phyloP scores from a whole-genome alignment of 1,140 invertebrate species.

The Holotrichia oblita region DNA sequence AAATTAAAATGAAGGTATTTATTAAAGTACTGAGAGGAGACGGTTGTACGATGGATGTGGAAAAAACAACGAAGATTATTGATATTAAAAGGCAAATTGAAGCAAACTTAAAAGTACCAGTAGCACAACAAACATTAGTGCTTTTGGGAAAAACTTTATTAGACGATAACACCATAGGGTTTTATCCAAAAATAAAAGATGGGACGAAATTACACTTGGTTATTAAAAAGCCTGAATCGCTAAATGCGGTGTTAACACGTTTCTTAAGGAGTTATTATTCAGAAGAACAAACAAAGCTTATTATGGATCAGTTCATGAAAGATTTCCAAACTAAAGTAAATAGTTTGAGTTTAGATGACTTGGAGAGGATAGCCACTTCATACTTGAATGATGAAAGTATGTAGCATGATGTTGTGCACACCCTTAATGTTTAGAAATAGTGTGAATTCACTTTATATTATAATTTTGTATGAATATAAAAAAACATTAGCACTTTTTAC shows the following conservation, averaged over 20 bases:
- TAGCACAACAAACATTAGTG: slow-evolving; percentile 63
- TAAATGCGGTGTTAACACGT: slow-evolving; percentile 59
- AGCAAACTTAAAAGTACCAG: slow-evolving; percentile 61
- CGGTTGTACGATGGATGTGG: slow-evolving; percentile 62
- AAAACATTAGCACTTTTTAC: too few relatives aligned
- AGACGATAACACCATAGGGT: slow-evolving; percentile 63
- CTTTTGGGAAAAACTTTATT: slow-evolving; percentile 62
- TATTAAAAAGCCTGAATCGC: slow-evolving; percentile 63
- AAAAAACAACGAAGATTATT: slow-evolving; percentile 60
- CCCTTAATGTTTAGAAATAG: too few relatives aligned
- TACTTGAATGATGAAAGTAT: slow-evolving; percentile 51
- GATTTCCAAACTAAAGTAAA: slow-evolving; percentile 63
- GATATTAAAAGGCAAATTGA: slow-evolving; percentile 65
- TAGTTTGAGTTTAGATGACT: slow-evolving; percentile 64
- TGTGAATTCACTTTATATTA: background rate
- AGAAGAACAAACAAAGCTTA: slow-evolving; percentile 61
- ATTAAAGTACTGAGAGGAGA: slow-evolving; percentile 65
- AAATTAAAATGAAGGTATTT: slow-evolving; percentile 62
- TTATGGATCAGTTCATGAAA: slow-evolving; percentile 63
- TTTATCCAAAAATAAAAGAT: slow-evolving; percentile 65
- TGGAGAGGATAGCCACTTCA: slow-evolving; percentile 62
- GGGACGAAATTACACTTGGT: slow-evolving; percentile 64
- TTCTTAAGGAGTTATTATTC: slow-evolving; percentile 64
- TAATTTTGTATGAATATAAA: background rate
- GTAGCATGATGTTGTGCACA: background rate